phyloP scores from a whole-genome alignment of 2,797 vertebrate genomes.

The Esox masquinongy region DNA sequence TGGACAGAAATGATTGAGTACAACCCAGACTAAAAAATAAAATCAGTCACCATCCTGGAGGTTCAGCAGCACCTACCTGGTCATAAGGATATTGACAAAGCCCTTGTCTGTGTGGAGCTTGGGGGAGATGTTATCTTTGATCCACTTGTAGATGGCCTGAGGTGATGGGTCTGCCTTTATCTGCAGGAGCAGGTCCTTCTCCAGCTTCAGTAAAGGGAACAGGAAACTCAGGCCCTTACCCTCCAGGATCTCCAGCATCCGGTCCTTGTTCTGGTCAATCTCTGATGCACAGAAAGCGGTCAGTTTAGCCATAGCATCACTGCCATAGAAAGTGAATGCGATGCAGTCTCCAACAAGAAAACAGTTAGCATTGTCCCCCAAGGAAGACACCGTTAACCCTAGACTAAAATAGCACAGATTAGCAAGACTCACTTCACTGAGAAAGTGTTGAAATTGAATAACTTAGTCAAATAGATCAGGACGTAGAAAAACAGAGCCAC shows the following conservation, averaged over 20 bases:
- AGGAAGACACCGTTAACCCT: too few relatives aligned
- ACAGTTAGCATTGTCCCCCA: too few relatives aligned
- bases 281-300: constrained; percentile 66
- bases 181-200: constrained; percentile 97
- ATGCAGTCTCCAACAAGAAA: not conserved
- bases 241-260: constrained; percentile 98
- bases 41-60: not conserved
- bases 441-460: too few relatives aligned
- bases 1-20: not conserved
- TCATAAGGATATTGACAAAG: constrained; percentile 99
- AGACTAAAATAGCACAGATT: too few relatives aligned
- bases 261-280: constrained; percentile 99
- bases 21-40: not conserved
- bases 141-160: constrained; percentile 99
- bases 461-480: too few relatives aligned
- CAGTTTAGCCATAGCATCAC: not conserved
- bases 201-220: constrained; percentile 96
- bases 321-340: not conserved
- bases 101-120: constrained; percentile 98
- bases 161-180: constrained; percentile 96
- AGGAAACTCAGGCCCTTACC: constrained; percentile 97
- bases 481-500: too few relatives aligned
- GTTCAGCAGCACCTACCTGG: constrained; percentile 79
- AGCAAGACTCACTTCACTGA: too few relatives aligned
- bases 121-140: constrained; percentile 98